Conservation (phyloP, 2,797 vertebrate genomes). For the Hydrocynus forskahlii region DNA sequence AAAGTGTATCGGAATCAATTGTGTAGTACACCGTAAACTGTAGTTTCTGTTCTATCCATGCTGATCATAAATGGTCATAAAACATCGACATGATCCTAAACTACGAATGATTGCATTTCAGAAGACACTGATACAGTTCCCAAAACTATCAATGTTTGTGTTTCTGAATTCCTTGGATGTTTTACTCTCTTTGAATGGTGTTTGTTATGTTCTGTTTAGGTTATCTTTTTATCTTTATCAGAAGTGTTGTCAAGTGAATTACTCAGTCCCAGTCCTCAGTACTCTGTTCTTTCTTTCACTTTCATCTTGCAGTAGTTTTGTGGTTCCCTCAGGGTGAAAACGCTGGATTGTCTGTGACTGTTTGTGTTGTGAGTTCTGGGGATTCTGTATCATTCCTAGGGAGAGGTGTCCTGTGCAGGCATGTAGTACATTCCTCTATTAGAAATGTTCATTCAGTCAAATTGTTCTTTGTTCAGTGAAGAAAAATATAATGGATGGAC, state of each 20-base stretch:
- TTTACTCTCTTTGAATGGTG: background rate
- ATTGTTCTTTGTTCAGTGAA: background rate
- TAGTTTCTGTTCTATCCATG: background rate
- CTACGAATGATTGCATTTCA: background rate
- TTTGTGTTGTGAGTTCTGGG: background rate
- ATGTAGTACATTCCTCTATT: background rate
- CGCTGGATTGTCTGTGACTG: background rate
- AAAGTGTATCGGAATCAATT: background rate
- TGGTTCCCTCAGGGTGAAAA: background rate
- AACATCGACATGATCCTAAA: background rate
- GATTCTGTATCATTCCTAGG: background rate
- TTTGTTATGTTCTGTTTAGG: background rate
- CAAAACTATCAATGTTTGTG: background rate
- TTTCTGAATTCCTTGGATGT: background rate
- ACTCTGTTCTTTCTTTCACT: background rate
- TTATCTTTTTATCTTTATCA: background rate
- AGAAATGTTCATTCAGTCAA: background rate
- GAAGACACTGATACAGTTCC: background rate
- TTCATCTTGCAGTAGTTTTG: background rate
- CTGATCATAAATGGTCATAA: background rate
- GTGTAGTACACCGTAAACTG: background rate
- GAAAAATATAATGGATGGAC: background rate
- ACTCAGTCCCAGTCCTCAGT: background rate
- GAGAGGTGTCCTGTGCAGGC: background rate
- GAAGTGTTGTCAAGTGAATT: background rate